These are phyloP conservation scores for Prostheceraeus crozeri DNA, from an alignment of 2,888 invertebrate genomes.

Conservation along the genomic window DNA sequence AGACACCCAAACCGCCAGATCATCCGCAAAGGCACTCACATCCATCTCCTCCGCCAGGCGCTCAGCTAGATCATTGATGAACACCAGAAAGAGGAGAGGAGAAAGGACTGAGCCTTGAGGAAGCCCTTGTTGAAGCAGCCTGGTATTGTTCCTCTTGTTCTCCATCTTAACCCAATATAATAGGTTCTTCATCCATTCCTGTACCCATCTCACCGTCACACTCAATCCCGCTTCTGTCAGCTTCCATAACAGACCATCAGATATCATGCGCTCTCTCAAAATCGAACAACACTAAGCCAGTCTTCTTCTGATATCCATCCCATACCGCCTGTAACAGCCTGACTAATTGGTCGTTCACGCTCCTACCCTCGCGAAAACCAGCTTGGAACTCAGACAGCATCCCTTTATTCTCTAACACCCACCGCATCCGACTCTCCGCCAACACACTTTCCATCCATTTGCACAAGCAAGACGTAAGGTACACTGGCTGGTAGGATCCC, in stretches of 20 bases:
- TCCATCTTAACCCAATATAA: not conserved
- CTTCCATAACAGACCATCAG: constrained; percentile 7
- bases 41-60: not conserved
- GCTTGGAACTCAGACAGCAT: constrained; percentile 12
- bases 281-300: constrained; percentile 1
- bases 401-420: not conserved
- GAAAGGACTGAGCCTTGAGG: constrained; percentile 8
- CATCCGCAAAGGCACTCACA: constrained; percentile 4
- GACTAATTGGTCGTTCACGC: constrained; percentile 6
- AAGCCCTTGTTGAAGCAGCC: not conserved
- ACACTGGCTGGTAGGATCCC: constrained; percentile 6
- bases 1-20: no score
- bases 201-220: not conserved
- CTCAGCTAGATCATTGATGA: constrained; percentile 1
- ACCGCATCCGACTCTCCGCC: not conserved
- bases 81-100: constrained; percentile 15
- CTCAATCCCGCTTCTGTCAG: not conserved
- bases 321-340: constrained; percentile 3
- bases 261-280: not conserved
- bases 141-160: not conserved
- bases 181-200: no score
- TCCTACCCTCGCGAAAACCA: not conserved
- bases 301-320: constrained; percentile 19
- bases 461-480: not conserved
- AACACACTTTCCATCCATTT: constrained; percentile 11